Evolutionary conservation across 2,888 invertebrate species (phyloP), one percentile per base, ranked within the genome.

Genomic region (Dicycla oo): DNA sequence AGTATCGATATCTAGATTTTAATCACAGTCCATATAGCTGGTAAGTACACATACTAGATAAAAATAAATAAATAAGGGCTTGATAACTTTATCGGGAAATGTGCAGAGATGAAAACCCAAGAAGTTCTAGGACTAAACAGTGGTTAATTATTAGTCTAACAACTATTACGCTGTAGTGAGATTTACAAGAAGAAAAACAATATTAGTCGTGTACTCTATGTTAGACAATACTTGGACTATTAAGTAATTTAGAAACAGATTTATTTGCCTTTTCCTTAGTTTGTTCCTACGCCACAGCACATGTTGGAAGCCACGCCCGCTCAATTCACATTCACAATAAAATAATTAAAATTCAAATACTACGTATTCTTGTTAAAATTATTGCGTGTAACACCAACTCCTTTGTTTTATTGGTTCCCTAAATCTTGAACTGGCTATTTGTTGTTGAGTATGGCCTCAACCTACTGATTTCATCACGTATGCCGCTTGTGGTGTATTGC

Each of bases 11-110:
- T 47, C 81, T 75, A 75, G 60, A 65, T 64, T 67, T 47, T 66
- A 85, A 84, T 86, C 75, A 84, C 78, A 78, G 82, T 75, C 53
- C 57, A 73, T 67, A 70, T 72, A 77, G 34, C 58, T 73, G 66
- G 40, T 65, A 75, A 66, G 40, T 65, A 72, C 54, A 73, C 30
- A 30, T 49, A 38, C 38, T 58, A 49, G 26, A 51, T n/a, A 57
- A n/a, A 51, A 40, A 66, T 20, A n/a, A 5, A 20, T n/a, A 63
- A 53, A 47, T 56, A 30, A 38, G 40, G 3, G 43, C 23, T 78
- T 57, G 20, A 20, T 40, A 56, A 62, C 43, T 49, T 65, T 70
- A 64, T 58, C 45, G 13, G 45, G 51, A 74, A 76, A 75, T 66
- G 72, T 77, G 80, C 72, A 73, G 47, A 75, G 80, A 62, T 62